Evolutionary conservation across 2,113 vertebrate species (phyloP).

Genomic region (Microcebus ravelobensis): DNA sequence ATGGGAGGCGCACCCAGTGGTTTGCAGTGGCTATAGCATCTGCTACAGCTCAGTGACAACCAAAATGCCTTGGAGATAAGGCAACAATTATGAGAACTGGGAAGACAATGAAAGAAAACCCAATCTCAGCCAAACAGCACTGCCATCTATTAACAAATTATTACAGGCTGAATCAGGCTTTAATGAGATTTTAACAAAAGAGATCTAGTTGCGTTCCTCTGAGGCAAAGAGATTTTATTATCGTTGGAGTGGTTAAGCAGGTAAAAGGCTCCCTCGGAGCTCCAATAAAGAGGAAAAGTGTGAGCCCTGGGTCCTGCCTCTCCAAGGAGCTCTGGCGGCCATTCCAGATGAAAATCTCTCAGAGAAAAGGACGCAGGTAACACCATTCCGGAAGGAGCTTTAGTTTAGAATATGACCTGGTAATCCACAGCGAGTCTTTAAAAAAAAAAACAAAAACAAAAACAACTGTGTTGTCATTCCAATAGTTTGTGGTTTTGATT

Average conservation of each 20-base stretch:
- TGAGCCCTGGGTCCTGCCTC: neutral
- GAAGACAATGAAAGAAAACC: conserved; percentile 52
- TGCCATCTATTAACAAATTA: conserved; percentile 70
- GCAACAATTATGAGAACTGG: conserved; percentile 32
- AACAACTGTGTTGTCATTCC: neutral
- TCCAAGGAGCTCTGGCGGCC: neutral
- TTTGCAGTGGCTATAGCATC: neutral
- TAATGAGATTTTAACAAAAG: conserved; percentile 78
- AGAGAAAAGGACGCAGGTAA: neutral
- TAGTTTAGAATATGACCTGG: neutral
- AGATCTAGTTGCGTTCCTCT: conserved; percentile 53
- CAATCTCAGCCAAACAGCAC: conserved; percentile 11
- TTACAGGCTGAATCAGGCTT: conserved; percentile 60
- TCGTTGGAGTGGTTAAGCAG: conserved; percentile 55
- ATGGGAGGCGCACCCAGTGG: neutral
- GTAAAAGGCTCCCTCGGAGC: conserved; percentile 5
- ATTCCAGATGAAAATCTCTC: neutral
- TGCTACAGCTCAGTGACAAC: conserved; percentile 33
- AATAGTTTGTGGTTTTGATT: neutral
- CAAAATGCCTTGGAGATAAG: conserved; percentile 56
- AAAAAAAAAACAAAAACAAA: neutral
- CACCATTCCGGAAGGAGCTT: neutral
- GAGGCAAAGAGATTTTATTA: conserved; percentile 71
- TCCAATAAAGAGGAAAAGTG: neutral
- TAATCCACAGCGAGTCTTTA: neutral